These are phyloP conservation scores for Orchesella cincta DNA, from an alignment of 1,140 invertebrate species.

Conservation along the genomic window DNA sequence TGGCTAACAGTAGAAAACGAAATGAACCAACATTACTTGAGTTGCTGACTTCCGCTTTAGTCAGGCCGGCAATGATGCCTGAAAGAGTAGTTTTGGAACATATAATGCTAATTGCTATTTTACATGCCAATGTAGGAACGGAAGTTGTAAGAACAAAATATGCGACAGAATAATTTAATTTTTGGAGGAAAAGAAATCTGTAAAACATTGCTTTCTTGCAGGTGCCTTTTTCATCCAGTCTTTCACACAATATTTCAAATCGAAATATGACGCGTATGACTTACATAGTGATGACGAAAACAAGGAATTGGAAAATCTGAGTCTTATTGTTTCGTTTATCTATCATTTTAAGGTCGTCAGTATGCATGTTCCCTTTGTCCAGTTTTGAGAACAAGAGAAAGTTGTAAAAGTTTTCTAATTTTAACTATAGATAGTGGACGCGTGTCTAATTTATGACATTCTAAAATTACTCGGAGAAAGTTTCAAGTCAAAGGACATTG, in stretches of 20 bases:
- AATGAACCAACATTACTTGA: conserved; percentile 76
- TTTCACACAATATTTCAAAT: conserved; percentile 66
- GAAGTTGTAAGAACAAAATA: conserved; percentile 74
- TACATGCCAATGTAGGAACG: conserved; percentile 86
- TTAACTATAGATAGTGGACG: conserved; percentile 72
- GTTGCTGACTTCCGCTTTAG: conserved; percentile 69
- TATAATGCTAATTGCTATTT: conserved; percentile 74
- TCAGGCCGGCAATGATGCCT: conserved; percentile 67
- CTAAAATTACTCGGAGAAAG: conserved; percentile 65
- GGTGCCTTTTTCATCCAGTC: conserved; percentile 77
- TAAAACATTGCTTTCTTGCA: conserved; percentile 57
- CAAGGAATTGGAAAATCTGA: conserved; percentile 83
- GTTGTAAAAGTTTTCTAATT: too few relatives aligned
- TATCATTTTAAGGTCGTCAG: conserved; percentile 95
- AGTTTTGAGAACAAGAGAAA: too few relatives aligned
- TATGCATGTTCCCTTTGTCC: too few relatives aligned
- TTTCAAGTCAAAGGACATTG: conserved; percentile 80
- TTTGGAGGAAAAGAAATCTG: too few relatives aligned
- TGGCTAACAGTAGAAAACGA: conserved; percentile 73
- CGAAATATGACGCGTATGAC: conserved; percentile 60
- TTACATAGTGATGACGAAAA: conserved; percentile 64
- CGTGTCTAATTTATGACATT: conserved; percentile 74
- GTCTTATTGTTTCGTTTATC: conserved; percentile 76
- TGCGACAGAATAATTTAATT: too few relatives aligned
- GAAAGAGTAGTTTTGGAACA: conserved; percentile 82